Percentiles rank a stretch among this genome's conserved stretches.
Evolutionary conservation across 64 coral and sea anemone genomes (phyloP).

Genomic region (Acropora tenuis): DNA sequence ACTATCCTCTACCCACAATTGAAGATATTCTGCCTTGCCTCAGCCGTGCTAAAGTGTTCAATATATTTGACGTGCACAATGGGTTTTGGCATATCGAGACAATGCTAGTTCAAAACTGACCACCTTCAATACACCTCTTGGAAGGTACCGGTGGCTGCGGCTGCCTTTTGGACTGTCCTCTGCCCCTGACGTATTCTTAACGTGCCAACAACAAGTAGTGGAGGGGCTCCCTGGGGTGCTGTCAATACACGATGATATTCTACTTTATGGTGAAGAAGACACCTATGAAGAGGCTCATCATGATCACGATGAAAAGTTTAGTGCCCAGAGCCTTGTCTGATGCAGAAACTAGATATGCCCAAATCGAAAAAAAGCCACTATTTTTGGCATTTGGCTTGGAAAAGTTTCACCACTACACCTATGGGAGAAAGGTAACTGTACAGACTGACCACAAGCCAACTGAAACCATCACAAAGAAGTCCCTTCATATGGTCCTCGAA

Average conservation of each 20-base stretch:
- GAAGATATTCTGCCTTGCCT: not conserved
- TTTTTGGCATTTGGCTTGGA: not conserved
- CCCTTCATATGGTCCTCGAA: not conserved
- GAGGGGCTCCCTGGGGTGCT: not conserved
- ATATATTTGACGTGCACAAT: not conserved
- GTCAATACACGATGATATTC: not conserved
- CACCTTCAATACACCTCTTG: not conserved
- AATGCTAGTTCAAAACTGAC: not conserved
- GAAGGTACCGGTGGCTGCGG: not conserved
- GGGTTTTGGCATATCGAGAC: not conserved
- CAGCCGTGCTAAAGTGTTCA: not conserved
- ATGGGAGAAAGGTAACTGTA: not conserved
- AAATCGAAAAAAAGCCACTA: not conserved
- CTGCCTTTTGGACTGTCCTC: not conserved
- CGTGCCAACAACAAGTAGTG: not conserved
- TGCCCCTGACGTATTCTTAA: not conserved
- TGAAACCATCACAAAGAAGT: not conserved
- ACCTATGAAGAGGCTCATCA: not conserved
- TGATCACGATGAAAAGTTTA: not conserved
- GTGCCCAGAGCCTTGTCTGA: not conserved
- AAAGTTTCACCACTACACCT: not conserved
- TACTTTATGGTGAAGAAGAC: not conserved
- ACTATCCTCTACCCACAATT: not conserved
- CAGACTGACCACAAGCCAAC: conserved; percentile 1
- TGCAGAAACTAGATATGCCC: not conserved